A percentile compares a stretch with the other conserved stretches of the same genome.
phyloP scores from a whole-genome alignment of 2,888 invertebrate genomes.

The Cataglyphis rosenhaueri region DNA sequence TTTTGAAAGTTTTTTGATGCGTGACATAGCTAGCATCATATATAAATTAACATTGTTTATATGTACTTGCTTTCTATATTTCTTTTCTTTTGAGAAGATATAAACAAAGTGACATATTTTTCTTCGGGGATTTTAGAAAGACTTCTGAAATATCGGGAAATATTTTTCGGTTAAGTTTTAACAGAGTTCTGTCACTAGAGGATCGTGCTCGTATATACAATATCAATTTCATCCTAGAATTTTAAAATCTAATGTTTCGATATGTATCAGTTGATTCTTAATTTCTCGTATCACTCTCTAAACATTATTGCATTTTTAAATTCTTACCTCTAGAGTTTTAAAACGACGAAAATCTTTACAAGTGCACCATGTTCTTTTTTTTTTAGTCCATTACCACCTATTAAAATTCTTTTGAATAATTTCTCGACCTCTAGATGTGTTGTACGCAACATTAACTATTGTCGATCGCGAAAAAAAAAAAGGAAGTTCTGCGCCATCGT shows the following conservation, averaged over 20 bases:
- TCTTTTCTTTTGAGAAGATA: not conserved
- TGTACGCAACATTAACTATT: slow-evolving; percentile 28
- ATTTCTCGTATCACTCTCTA: not conserved
- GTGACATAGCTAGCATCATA: not conserved
- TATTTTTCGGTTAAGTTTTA: slow-evolving; percentile 1
- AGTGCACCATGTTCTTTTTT: not conserved
- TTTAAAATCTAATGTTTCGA: not conserved
- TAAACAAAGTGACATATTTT: not conserved
- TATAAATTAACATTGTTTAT: not conserved
- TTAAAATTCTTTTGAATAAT: not conserved
- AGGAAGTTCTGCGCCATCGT: slow-evolving; percentile 59
- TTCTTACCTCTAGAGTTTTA: not conserved
- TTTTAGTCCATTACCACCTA: not conserved
- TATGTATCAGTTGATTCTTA: not conserved
- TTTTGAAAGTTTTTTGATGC: not conserved
- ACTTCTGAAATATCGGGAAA: slow-evolving; percentile 6
- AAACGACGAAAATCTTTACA: not conserved
- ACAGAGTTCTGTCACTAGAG: slow-evolving; percentile 10
- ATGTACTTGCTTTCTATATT: not conserved
- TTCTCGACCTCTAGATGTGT: not conserved
- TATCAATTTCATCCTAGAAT: not conserved
- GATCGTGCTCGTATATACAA: not conserved
- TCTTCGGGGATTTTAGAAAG: not conserved
- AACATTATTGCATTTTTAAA: not conserved
- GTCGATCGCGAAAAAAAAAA: slow-evolving; percentile 19